A percentile compares a stretch with the other conserved stretches of the same genome.
Evolutionary conservation across 2,888 invertebrate genomes (phyloP).

Genomic region (Osedax frankpressi): DNA sequence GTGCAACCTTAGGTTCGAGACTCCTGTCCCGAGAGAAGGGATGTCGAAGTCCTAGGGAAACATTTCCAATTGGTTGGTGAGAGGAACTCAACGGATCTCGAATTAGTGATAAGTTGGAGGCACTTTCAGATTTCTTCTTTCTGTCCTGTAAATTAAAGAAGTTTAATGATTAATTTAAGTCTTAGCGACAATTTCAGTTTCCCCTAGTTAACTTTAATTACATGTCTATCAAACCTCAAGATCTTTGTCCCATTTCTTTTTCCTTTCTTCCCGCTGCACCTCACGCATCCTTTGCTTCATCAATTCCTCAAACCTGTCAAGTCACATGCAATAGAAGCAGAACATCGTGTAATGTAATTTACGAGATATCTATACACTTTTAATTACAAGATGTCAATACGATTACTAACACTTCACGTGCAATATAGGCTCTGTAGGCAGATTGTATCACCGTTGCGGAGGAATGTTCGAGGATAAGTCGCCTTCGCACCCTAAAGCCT

Average conservation of each 20-base stretch:
- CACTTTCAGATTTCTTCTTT: no score
- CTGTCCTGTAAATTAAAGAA: no score
- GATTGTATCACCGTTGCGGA: conserved; percentile 49
- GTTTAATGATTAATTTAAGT: no score
- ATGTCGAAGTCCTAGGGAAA: background rate
- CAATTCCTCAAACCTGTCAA: conserved; percentile 4
- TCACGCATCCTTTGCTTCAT: conserved; percentile 2
- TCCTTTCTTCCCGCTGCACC: background rate
- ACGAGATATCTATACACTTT: no score
- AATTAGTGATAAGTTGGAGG: no score
- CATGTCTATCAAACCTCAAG: background rate
- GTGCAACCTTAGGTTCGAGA: background rate
- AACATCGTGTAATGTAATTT: no score
- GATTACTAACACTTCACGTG: conserved; percentile 49
- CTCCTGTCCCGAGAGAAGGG: background rate
- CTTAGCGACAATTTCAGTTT: no score
- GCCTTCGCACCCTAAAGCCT: conserved; percentile 56
- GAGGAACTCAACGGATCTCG: background rate
- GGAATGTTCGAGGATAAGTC: conserved; percentile 56
- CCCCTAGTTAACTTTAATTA: no score
- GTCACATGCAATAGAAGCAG: no score
- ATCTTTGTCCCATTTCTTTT: background rate
- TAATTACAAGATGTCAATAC: background rate
- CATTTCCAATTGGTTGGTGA: background rate
- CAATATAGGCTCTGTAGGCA: conserved; percentile 61